phyloP scores from a whole-genome alignment of 2,113 vertebrate species.

The Pelusios castaneus region DNA sequence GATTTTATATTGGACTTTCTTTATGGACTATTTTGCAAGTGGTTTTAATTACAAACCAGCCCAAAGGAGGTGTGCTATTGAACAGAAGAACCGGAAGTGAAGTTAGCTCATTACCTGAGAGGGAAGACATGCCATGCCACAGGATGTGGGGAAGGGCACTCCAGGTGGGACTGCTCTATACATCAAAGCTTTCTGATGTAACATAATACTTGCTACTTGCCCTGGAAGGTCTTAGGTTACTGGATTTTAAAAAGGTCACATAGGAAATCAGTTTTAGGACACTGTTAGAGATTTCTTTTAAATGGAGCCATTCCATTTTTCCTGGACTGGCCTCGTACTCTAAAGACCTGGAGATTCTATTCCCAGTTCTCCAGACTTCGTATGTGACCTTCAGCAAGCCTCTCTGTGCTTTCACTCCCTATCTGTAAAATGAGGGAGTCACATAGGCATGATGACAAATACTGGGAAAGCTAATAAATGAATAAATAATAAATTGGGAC shows the following conservation, averaged over 20 bases:
- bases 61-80: no score
- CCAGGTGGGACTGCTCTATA: no score
- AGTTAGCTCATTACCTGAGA: no score
- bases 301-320: background rate
- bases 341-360: background rate
- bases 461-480: background rate
- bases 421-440: background rate
- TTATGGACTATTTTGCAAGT: no score
- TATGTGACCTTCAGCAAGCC: background rate
- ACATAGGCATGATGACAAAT: background rate
- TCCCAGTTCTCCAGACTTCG: background rate
- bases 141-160: no score
- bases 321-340: no score
- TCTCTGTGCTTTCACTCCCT: background rate
- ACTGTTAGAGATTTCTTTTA: background rate
- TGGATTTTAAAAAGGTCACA: background rate
- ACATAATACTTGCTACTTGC: background rate
- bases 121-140: no score
- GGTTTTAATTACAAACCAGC: no score
- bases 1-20: no score
- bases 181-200: background rate
- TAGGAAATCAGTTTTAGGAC: background rate
- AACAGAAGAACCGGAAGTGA: no score
- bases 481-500: no score
- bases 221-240: background rate